A percentile compares a stretch with the other conserved stretches of the same genome.
These are phyloP conservation scores for Drosophila bocqueti DNA, from an alignment of 1,140 invertebrate species.

Conservation along the genomic window DNA sequence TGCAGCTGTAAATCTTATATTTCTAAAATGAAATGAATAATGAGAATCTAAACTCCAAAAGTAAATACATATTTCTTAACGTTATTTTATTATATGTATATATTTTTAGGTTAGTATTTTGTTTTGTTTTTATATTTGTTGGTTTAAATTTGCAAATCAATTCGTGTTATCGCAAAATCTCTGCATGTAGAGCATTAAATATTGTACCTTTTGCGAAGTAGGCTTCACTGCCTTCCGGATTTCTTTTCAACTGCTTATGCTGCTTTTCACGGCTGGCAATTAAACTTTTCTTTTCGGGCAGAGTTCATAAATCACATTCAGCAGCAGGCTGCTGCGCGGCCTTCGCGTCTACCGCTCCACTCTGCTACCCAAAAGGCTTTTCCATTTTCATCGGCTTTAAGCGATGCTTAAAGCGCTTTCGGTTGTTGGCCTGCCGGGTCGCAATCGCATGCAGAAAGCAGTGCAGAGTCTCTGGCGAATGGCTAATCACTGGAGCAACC, in stretches of 20 bases:
- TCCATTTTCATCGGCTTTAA: conserved; percentile 37
- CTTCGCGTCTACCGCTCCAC: conserved; percentile 7
- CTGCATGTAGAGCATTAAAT: conserved; percentile 18
- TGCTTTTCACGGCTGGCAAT: conserved; percentile 81
- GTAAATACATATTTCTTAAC: too few relatives aligned
- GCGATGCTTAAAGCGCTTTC: conserved; percentile 33
- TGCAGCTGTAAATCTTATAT: neutral
- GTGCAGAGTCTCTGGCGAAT: conserved; percentile 31
- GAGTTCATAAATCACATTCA: conserved; percentile 84
- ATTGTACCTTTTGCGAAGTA: neutral
- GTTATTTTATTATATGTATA: neutral
- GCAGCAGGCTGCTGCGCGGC: conserved; percentile 50
- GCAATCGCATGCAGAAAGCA: conserved; percentile 25
- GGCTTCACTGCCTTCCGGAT: conserved; percentile 21
- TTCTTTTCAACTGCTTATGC: conserved; percentile 65
- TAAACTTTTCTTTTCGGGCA: conserved; percentile 77
- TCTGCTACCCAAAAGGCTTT: conserved; percentile 2
- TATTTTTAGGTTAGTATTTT: neutral
- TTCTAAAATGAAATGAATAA: neutral
- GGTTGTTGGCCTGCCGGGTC: conserved; percentile 4
- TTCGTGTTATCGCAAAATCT: neutral
- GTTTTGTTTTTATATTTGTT: neutral
- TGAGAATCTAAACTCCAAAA: neutral
- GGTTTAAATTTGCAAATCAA: neutral
- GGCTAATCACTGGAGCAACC: conserved; percentile 67